These are phyloP conservation scores for Sipha maydis DNA, from an alignment of 2,888 invertebrate genomes.

Conservation along the genomic window DNA sequence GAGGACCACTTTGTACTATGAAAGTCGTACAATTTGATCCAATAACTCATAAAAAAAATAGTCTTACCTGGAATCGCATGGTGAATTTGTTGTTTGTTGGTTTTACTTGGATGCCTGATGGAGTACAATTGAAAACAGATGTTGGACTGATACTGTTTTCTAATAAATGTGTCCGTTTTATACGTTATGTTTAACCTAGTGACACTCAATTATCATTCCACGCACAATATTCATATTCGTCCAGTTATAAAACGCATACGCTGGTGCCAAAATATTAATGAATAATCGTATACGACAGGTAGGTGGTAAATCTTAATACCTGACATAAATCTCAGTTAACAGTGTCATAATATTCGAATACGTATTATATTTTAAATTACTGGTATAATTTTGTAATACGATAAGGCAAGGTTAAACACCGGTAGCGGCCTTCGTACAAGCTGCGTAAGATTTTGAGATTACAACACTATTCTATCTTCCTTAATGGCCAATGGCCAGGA, in stretches of 20 bases:
- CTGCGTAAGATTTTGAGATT: too few relatives aligned
- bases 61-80: slow-evolving; percentile 37
- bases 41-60: background rate
- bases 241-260: slow-evolving; percentile 7
- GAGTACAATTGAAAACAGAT: slow-evolving; percentile 17
- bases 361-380: too few relatives aligned
- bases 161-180: slow-evolving; percentile 9
- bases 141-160: slow-evolving; percentile 31
- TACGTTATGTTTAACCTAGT: background rate
- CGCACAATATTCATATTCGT: background rate
- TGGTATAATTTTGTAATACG: too few relatives aligned
- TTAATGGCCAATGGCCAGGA: too few relatives aligned
- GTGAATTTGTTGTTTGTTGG: slow-evolving; percentile 8
- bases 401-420: too few relatives aligned
- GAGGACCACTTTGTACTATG: too few relatives aligned
- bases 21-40: background rate
- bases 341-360: background rate
- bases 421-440: too few relatives aligned
- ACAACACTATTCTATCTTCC: too few relatives aligned
- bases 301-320: too few relatives aligned
- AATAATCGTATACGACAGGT: background rate
- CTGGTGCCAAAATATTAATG: background rate
- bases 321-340: background rate
- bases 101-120: background rate
- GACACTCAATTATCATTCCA: background rate